Base-by-base conservation (phyloP, 2,888 invertebrate genomes). In the Cheilosia variabilis region DNA sequence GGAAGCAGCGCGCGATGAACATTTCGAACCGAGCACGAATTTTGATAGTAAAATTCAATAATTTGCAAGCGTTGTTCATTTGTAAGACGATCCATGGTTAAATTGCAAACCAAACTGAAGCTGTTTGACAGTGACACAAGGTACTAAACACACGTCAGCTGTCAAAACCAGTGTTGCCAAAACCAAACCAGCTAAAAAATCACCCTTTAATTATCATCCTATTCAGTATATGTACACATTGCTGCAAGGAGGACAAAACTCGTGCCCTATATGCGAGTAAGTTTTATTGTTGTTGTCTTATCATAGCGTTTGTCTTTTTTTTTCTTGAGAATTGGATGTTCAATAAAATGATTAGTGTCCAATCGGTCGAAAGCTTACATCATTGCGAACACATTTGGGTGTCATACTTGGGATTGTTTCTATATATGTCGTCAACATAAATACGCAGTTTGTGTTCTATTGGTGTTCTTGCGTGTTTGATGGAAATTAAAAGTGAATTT, bases 231-330 rank as follows among this genome's bases (percentile, higher is more conserved):
- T 81, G 69, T n/a, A 58, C 76, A 13, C 68, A 57, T 6, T 52
- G 57, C 22, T 76, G 76, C 31, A 52, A 24, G 27, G 47, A 41
- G 13, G 24, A 69, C 31, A 27, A 27, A 3, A 43, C 17, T 7
- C 22, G 65, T 65, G 45, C 58, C n/a, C 4, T 55, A n/a, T 81
- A 81, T 22, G 17, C 53, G 41, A 76, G 81, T 81, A 58, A 81
- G 80, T 80, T 31, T 17, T 55, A 47, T 47, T n/a, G 17, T 17
- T n/a, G 17, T 5, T 45, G 45, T 45, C n/a, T 15, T 43, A n/a
- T n/a, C n/a, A 43, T 43, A 6, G 4, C n/a, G n/a, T 43, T 15
- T 2, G 15, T n/a, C 7, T 19, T 19, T 19, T 19, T 31, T 13
- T 19, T 55, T 31, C 31, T 34, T 37, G 15, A 9, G 7, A 47